Percentiles rank a stretch among this genome's conserved stretches.
Conservation (phyloP, 2,888 invertebrate species). For the Cosmorhoe ocellata region DNA sequence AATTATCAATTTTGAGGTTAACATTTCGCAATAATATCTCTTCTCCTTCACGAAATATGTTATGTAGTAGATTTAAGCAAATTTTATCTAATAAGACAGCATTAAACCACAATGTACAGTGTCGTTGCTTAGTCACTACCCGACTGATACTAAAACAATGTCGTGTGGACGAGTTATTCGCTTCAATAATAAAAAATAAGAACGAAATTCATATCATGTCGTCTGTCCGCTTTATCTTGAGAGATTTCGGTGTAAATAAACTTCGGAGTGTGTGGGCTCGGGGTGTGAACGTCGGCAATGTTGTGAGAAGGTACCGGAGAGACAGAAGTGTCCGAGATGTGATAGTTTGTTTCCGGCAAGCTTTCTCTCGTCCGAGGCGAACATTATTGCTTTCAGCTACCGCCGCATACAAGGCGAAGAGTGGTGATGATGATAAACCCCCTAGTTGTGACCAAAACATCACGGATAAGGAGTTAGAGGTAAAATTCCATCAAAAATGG, state of each 20-base stretch:
- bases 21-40: slow-evolving; percentile 41
- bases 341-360: slow-evolving; percentile 62
- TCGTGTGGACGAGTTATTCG: slow-evolving; percentile 42
- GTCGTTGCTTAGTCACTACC: slow-evolving; percentile 42
- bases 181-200: slow-evolving; percentile 38
- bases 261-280: slow-evolving; percentile 66
- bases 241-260: slow-evolving; percentile 57
- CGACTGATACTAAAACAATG: slow-evolving; percentile 48
- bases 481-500: slow-evolving; percentile 30
- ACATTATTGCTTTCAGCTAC: slow-evolving; percentile 66
- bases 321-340: slow-evolving; percentile 67
- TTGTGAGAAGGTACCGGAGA: slow-evolving; percentile 60
- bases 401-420: slow-evolving; percentile 61
- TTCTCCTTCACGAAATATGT: slow-evolving; percentile 45
- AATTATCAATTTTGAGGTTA: slow-evolving; percentile 50
- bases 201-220: slow-evolving; percentile 49
- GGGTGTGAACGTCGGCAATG: slow-evolving; percentile 54
- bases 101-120: slow-evolving; percentile 41
- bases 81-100: slow-evolving; percentile 46
- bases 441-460: slow-evolving; percentile 55
- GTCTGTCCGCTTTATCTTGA: slow-evolving; percentile 55
- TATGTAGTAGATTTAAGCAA: slow-evolving; percentile 59
- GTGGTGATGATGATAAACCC: slow-evolving; percentile 39
- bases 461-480: slow-evolving; percentile 68
- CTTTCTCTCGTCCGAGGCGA: slow-evolving; percentile 58